A percentile compares a stretch with the other conserved stretches of the same genome.
These are phyloP conservation scores for Sminthurinus aureus DNA, from an alignment of 2,888 invertebrate genomes.

Conservation along the genomic window DNA sequence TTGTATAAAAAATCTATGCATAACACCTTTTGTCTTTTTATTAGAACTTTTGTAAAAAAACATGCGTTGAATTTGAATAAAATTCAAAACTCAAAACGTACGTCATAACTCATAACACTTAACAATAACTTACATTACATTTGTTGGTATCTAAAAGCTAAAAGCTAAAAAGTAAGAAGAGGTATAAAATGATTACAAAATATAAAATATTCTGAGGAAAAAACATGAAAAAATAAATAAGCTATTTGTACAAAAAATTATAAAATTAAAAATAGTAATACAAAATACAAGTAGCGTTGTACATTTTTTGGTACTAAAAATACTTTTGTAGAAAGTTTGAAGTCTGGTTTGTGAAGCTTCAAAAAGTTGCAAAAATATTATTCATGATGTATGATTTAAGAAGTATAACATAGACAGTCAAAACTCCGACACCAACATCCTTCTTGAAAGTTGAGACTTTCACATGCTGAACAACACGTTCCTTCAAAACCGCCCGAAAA, in stretches of 20 bases:
- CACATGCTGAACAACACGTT: slow-evolving; percentile 40
- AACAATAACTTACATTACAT: neutral
- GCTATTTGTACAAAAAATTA: neutral
- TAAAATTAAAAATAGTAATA: too few species aligned
- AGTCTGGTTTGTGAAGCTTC: too few species aligned
- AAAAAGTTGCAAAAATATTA: too few species aligned
- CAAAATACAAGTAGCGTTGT: too few species aligned
- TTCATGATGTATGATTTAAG: neutral
- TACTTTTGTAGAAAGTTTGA: too few species aligned
- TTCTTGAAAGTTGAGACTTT: slow-evolving; percentile 22
- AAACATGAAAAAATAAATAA: neutral
- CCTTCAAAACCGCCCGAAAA: slow-evolving; percentile 34
- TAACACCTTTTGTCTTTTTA: neutral
- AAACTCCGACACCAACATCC: slow-evolving; percentile 41
- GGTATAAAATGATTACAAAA: neutral
- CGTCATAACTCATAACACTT: neutral
- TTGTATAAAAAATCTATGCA: too few species aligned
- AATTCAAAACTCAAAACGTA: neutral
- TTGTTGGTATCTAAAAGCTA: too few species aligned
- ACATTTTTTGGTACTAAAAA: too few species aligned
- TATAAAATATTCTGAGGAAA: neutral
- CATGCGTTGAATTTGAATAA: neutral
- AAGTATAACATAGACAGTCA: slow-evolving; percentile 38
- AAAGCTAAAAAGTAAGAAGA: too few species aligned
- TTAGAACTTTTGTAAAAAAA: neutral